Percentiles rank a stretch among this genome's conserved stretches.
Evolutionary conservation across 2,113 vertebrate species (phyloP).

Genomic region (Saccopteryx bilineata): DNA sequence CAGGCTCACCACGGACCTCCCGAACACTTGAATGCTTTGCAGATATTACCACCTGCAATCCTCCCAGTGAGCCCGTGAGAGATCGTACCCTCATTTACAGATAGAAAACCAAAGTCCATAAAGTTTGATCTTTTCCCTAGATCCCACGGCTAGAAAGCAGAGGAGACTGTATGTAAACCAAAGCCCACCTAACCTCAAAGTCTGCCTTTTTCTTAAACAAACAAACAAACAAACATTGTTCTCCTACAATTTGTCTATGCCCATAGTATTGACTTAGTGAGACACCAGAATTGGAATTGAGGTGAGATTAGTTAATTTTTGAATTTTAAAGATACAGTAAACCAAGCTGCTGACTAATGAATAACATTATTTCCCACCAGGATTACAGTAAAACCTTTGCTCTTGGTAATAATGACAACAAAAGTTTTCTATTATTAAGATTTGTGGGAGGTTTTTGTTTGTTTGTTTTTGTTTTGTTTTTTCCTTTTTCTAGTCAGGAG

Average conservation of each 20-base stretch:
- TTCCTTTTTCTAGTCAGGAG: background rate
- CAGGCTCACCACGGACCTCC: background rate
- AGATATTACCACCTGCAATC: background rate
- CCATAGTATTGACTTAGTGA: background rate
- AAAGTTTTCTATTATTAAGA: constrained; percentile 49
- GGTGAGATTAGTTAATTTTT: constrained; percentile 49
- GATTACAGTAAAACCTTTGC: constrained; percentile 51
- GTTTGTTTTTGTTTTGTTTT: background rate
- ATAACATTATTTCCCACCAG: constrained; percentile 38
- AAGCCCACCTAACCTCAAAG: background rate
- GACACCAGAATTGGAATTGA: constrained; percentile 40
- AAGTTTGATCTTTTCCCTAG: background rate
- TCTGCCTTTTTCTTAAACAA: background rate
- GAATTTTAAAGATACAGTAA: constrained; percentile 21
- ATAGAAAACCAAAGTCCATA: background rate
- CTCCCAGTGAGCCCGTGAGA: background rate
- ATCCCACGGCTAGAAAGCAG: background rate
- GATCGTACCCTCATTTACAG: background rate
- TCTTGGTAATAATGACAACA: constrained; percentile 22
- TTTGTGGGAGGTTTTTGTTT: background rate
- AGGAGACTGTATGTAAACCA: constrained; percentile 7
- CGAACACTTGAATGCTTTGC: background rate
- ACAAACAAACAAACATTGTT: background rate
- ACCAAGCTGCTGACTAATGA: background rate
- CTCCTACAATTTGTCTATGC: background rate